phyloP scores from a whole-genome alignment of 2,113 vertebrate species.

The Rhabdomys dilectus region DNA sequence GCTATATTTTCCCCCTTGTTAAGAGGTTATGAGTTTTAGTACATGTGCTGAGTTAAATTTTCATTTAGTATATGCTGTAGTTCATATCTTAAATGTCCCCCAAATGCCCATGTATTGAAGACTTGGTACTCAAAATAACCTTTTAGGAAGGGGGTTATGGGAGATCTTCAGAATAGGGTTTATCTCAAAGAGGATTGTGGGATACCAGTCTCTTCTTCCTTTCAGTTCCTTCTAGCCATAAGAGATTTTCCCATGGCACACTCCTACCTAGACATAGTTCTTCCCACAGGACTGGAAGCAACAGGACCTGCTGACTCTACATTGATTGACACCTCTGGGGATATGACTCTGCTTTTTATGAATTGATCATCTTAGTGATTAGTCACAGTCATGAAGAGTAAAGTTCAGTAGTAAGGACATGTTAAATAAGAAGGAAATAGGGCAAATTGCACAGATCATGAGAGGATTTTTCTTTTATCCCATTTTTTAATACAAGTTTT shows the following conservation, averaged over 20 bases:
- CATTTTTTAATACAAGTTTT: neutral
- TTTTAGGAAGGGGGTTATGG: neutral
- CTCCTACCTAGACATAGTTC: no score
- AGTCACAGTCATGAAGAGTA: neutral
- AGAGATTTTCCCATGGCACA: neutral
- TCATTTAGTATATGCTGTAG: neutral
- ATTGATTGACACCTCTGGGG: neutral
- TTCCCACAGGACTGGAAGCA: neutral
- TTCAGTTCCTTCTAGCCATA: neutral
- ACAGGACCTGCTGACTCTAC: neutral
- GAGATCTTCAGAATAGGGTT: neutral
- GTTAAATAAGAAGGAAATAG: neutral
- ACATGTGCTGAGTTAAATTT: neutral
- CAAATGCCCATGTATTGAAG: neutral
- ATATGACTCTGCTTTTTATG: neutral
- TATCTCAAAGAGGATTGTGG: neutral
- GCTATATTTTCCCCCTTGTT: neutral
- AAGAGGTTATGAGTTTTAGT: neutral
- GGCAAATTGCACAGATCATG: neutral
- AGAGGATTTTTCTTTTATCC: neutral
- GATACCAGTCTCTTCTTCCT: neutral
- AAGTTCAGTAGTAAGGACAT: neutral
- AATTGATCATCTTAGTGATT: neutral
- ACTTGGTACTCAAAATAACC: neutral
- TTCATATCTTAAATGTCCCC: neutral